Evolutionary conservation across 1,140 invertebrate genomes (phyloP), one percentile per base, ranked within the genome.

Genomic region (Oscheius sp.): DNA sequence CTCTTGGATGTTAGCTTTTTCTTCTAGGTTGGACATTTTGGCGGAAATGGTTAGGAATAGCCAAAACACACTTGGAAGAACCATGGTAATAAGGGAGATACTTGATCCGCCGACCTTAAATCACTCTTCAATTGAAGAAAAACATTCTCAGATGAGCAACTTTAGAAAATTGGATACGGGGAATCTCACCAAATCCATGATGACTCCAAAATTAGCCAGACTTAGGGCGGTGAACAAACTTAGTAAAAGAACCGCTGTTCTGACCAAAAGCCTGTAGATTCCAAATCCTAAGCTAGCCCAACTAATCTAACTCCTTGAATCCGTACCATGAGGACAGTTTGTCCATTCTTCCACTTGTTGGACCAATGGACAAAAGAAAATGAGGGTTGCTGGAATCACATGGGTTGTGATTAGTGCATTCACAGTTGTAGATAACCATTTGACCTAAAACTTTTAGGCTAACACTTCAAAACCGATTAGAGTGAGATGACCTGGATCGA

Each of bases 81-180:
- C 71, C 49, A 85, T 82, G 0, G 82, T 82, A 28, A 84, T 78
- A 13, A 85, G 64, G 1, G 92, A 92, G 0, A 91, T 91, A 0
- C 91, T 93, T 0, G 94, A 88, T 0, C 91, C 91, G 15, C 93
- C 93, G 3, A 95, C n/a, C n/a, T n/a, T n/a, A n/a, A n/a, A n/a
- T n/a, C n/a, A n/a, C n/a, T n/a, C n/a, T n/a, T n/a, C n/a, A n/a
- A n/a, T n/a, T n/a, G n/a, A n/a, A n/a, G n/a, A n/a, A n/a, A n/a
- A n/a, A n/a, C n/a, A n/a, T n/a, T n/a, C n/a, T n/a, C n/a, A n/a
- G n/a, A n/a, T n/a, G n/a, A n/a, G n/a, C n/a, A n/a, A n/a, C n/a
- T n/a, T n/a, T n/a, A n/a, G n/a, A n/a, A n/a, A n/a, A n/a, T n/a
- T n/a, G n/a, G n/a, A n/a, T n/a, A n/a, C n/a, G n/a, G n/a, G n/a